Conservation (phyloP, 2,113 vertebrate species). For the Anguilla rostrata region DNA sequence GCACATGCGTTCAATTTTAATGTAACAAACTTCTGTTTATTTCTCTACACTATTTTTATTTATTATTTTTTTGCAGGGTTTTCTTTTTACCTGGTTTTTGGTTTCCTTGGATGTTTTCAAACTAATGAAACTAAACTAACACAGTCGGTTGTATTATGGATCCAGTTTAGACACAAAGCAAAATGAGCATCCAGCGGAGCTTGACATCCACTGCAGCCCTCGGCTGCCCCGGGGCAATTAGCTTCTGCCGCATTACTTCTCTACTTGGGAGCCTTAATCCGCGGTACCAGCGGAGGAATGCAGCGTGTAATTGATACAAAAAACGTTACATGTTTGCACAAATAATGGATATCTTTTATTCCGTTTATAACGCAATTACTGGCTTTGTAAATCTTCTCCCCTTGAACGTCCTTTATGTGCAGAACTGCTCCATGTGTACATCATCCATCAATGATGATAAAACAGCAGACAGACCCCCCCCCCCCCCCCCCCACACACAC, state of each 20-base stretch:
- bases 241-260: conserved; percentile 45
- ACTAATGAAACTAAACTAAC: not conserved
- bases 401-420: conserved; percentile 21
- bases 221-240: conserved; percentile 51
- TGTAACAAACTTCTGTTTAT: not conserved
- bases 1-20: not conserved
- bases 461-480: not conserved
- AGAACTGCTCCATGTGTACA: not conserved
- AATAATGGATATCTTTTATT: conserved; percentile 26
- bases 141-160: conserved; percentile 5
- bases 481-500: not conserved
- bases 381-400: not conserved
- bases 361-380: conserved; percentile 27
- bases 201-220: conserved; percentile 40
- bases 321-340: conserved; percentile 23
- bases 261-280: conserved; percentile 21
- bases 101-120: not conserved
- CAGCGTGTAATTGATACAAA: conserved; percentile 53
- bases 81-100: not conserved
- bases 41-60: not conserved
- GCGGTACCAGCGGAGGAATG: conserved; percentile 45
- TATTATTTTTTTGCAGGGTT: not conserved
- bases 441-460: conserved; percentile 15
- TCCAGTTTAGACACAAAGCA: conserved; percentile 28
- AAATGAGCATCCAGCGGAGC: conserved; percentile 9